These are phyloP conservation scores for Gila orcuttii DNA, from an alignment of 2,113 vertebrate genomes.

Conservation along the genomic window DNA sequence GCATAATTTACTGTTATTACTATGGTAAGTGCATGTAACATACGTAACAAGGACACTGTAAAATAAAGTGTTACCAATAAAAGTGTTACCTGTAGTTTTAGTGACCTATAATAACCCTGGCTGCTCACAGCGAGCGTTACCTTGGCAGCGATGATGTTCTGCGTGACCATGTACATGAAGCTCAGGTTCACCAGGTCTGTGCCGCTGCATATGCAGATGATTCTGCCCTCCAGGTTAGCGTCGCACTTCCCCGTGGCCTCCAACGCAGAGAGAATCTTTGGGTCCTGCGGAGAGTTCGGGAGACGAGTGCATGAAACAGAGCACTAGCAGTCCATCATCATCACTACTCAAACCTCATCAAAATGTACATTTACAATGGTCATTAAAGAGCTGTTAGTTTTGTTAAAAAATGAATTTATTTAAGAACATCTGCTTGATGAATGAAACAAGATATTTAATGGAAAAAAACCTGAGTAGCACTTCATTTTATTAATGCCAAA, in stretches of 20 bases:
- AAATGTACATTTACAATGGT: neutral
- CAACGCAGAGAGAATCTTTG: slow-evolving; percentile 90
- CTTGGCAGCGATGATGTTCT: slow-evolving; percentile 87
- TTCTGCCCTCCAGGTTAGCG: slow-evolving; percentile 88
- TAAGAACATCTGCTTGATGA: neutral
- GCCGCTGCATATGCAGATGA: slow-evolving; percentile 94
- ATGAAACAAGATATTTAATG: neutral
- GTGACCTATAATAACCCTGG: no score
- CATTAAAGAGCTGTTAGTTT: neutral
- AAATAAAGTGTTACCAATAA: no score
- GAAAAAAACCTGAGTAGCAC: neutral
- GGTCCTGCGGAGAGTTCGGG: slow-evolving; percentile 78
- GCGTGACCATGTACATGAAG: slow-evolving; percentile 94
- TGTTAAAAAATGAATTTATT: neutral
- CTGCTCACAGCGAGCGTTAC: slow-evolving; percentile 69
- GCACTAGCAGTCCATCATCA: neutral
- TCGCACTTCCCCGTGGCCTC: slow-evolving; percentile 89
- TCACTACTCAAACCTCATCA: neutral
- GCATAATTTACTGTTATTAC: no score
- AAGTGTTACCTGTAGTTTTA: no score
- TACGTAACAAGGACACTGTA: no score
- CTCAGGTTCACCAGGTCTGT: slow-evolving; percentile 96
- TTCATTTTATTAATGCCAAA: neutral
- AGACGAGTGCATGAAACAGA: neutral
- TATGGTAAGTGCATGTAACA: no score